phyloP scores from a whole-genome alignment of 2,888 invertebrate species.

The Tridacna gigas region DNA sequence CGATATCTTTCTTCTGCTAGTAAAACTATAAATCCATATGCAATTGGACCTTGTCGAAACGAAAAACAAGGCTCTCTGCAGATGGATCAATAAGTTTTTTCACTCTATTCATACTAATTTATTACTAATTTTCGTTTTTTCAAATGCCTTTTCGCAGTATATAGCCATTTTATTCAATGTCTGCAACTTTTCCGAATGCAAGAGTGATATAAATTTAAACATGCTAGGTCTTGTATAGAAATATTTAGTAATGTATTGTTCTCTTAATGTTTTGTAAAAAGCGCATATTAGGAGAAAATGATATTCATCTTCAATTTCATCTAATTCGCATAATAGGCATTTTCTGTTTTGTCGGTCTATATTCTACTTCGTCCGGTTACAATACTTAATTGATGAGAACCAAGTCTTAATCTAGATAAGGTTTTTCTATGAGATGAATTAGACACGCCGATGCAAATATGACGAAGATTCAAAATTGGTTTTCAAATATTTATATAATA shows the following conservation, averaged over 20 bases:
- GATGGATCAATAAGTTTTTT: no score
- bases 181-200: no score
- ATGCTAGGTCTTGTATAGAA: no score
- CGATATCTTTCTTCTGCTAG: no score
- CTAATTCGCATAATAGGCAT: not conserved
- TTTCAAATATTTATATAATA: conserved; percentile 10
- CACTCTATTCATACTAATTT: no score
- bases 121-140: no score
- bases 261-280: not conserved
- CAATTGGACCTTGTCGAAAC: no score
- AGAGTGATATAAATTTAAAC: no score
- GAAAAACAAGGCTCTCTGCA: no score
- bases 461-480: not conserved
- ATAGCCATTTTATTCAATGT: no score
- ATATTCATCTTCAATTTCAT: conserved; percentile 10
- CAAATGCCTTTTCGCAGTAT: no score
- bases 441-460: not conserved
- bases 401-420: not conserved
- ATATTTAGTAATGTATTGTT: not conserved
- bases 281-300: not conserved
- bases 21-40: no score
- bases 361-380: not conserved
- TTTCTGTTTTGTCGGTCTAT: not conserved
- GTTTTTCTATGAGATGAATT: not conserved
- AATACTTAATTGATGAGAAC: conserved; percentile 1